These are phyloP conservation scores for Manis javanica DNA, from an alignment of 2,797 vertebrate species.

Conservation along the genomic window DNA sequence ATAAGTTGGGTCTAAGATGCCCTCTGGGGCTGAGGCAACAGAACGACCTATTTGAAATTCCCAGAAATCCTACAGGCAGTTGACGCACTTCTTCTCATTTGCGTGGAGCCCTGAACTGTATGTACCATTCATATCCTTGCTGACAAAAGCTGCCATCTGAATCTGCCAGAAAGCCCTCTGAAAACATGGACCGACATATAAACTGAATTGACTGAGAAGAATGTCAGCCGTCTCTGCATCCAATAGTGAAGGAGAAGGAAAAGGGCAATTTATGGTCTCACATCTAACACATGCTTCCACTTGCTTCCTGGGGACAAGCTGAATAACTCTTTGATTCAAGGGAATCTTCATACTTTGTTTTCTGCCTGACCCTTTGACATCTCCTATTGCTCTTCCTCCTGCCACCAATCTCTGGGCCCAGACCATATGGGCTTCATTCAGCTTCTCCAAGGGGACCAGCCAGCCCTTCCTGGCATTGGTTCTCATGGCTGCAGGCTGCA, in stretches of 20 bases:
- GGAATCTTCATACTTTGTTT: not conserved
- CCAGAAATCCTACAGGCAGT: not conserved
- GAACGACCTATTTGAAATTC: not conserved
- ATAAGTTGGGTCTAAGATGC: not conserved
- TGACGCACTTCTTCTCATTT: not conserved
- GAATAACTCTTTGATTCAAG: no score
- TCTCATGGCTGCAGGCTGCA: no score
- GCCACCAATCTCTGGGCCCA: not conserved
- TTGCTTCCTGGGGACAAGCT: not conserved
- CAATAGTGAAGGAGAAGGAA: not conserved
- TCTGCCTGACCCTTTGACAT: not conserved
- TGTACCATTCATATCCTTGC: not conserved
- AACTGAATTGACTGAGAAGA: not conserved
- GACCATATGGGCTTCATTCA: accelerated
- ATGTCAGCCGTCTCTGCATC: not conserved
- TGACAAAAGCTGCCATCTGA: not conserved
- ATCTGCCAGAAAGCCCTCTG: not conserved
- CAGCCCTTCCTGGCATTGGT: not conserved
- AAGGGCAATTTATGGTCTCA: accelerated
- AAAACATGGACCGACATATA: not conserved
- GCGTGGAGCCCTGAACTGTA: accelerated
- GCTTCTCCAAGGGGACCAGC: not conserved
- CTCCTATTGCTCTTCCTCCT: no score
- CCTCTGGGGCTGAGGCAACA: not conserved
- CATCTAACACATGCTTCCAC: not conserved